Evolutionary conservation across 2,888 invertebrate species (phyloP).

Genomic region (Perdita meconis): DNA sequence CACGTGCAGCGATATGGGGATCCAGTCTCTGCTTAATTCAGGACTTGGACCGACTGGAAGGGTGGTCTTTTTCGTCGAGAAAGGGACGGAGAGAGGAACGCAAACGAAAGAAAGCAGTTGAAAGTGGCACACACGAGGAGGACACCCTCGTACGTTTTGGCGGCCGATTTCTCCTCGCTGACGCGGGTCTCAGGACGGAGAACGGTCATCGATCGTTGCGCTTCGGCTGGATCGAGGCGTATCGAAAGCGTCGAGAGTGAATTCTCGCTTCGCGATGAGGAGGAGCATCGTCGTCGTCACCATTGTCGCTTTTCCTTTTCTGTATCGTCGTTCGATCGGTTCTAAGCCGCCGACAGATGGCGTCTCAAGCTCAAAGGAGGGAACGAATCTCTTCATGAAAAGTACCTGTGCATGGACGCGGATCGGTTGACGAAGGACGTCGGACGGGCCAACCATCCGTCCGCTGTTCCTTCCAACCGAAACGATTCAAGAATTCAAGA

Average conservation of each 20-base stretch:
- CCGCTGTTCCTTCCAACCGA: conserved; percentile 1
- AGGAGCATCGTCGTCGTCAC: conserved; percentile 52
- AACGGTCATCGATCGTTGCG: conserved; percentile 32
- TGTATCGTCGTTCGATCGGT: conserved; percentile 49
- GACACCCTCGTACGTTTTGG: conserved; percentile 34
- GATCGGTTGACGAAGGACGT: conserved; percentile 16
- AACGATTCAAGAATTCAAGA: conserved; percentile 18
- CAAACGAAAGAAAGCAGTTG: neutral
- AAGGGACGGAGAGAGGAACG: neutral
- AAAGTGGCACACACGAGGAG: conserved; percentile 11
- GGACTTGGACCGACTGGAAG: conserved; percentile 12
- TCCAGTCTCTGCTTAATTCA: conserved; percentile 47
- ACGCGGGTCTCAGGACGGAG: conserved; percentile 56
- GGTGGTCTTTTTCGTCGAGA: conserved; percentile 18
- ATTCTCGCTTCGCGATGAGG: conserved; percentile 21
- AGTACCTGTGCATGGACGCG: conserved; percentile 70
- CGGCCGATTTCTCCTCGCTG: conserved; percentile 34
- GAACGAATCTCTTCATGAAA: conserved; percentile 72
- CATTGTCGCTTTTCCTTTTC: conserved; percentile 44
- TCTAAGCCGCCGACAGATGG: neutral
- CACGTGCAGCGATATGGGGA: neutral
- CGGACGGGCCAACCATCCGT: neutral
- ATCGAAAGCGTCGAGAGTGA: conserved; percentile 33
- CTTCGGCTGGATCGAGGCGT: conserved; percentile 67
- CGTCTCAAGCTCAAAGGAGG: conserved; percentile 59